A percentile compares a stretch with the other conserved stretches of the same genome.
Conservation (phyloP, 2,797 vertebrate species). For the Clamator glandarius region DNA sequence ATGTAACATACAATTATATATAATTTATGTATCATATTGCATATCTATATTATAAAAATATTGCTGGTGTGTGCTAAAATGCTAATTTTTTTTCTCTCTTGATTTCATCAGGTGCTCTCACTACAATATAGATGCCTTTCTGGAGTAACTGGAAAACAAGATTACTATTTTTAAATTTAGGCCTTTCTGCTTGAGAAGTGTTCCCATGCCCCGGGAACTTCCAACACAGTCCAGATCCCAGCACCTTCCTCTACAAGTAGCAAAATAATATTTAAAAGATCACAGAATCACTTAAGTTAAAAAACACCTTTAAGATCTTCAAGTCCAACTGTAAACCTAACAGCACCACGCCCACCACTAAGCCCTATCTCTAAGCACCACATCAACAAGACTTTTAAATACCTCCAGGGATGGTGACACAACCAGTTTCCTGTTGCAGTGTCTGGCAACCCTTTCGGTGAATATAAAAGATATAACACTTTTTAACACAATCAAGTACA, state of each 20-base stretch:
- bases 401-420: background rate
- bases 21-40: background rate
- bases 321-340: background rate
- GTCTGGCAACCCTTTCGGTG: background rate
- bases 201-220: background rate
- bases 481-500: background rate
- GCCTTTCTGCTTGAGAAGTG: background rate
- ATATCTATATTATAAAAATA: background rate
- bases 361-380: background rate
- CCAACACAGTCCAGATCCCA: background rate
- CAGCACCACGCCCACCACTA: background rate
- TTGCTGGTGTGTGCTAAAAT: background rate
- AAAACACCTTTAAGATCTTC: background rate
- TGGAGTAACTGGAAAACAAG: background rate
- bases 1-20: background rate
- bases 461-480: background rate
- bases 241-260: background rate
- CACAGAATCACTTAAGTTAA: background rate
- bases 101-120: background rate
- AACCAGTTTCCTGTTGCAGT: background rate
- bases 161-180: background rate
- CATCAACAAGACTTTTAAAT: background rate
- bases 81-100: background rate
- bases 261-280: background rate
- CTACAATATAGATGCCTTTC: background rate